Base-by-base conservation (phyloP, 2,888 invertebrate genomes). In the Parascotia fuliginaria region DNA sequence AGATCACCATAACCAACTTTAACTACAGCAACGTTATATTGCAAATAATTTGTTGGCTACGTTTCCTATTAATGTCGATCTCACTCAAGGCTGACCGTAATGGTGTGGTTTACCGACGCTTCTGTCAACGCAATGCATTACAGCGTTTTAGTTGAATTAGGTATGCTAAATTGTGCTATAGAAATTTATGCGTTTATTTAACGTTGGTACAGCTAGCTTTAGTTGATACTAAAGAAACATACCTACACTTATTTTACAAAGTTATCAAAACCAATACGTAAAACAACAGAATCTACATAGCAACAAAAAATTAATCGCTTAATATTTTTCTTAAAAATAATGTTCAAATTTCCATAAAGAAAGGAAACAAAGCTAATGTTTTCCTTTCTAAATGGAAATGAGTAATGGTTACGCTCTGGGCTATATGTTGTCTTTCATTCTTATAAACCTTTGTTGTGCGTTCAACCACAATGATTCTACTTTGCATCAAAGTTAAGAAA, bases 341-440 rank as follows among this genome's bases (percentile, higher is more conserved):
- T 74, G 62, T 67, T 70, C 57, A 66, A 75, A 77, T 76, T 70
- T 68, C 59, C 33, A 9, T 11, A 47, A 42, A 54, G 44, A 52
- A 70, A 66, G 60, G 55, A 68, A 77, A 80, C 79, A 70, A 81
- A 77, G 73, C 63, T 47, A 65, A 64, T 62, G 56, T 70, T 75
- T 73, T 44, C 67, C 59, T 67, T 75, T 77, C 75, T 74, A 66
- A 64, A 60, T 55, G 57, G 58, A 75, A 77, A 76, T 72, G 65
- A 79, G 65, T 79, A 82, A 82, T 77, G 73, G 77, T 78, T 75
- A 63, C 40, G 73, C 82, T 68, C 47, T 47, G 40, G 71, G 79
- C 70, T 60, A 62, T 71, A 65, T 72, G 65, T 71, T 75, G 55
- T 73, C 66, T 73, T 70, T 68, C 49, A 66, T 73, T 67, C 55